Percentiles rank a stretch among this genome's conserved stretches.
phyloP scores from a whole-genome alignment of 2,797 vertebrate species.

The Alca torda region DNA sequence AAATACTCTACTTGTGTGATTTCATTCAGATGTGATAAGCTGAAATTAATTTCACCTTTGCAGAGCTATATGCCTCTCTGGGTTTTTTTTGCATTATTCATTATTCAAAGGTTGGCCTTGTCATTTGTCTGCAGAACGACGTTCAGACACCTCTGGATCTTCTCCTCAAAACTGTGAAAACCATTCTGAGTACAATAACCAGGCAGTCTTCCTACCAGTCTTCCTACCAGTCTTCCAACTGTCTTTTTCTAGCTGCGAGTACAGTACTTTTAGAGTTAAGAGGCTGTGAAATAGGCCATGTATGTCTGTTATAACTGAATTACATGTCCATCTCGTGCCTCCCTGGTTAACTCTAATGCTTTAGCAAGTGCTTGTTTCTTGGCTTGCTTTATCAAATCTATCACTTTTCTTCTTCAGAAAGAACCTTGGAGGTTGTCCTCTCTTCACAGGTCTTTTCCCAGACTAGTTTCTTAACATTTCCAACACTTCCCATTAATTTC shows the following conservation, averaged over 20 bases:
- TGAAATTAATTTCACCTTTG: background rate
- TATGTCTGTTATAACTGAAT: background rate
- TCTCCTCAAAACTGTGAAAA: background rate
- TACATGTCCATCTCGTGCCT: background rate
- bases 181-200: background rate
- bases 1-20: background rate
- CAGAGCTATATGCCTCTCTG: background rate
- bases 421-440: background rate
- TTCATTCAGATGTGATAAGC: background rate
- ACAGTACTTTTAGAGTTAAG: background rate
- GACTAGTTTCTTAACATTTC: background rate
- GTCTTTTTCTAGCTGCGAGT: background rate
- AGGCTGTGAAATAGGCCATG: background rate
- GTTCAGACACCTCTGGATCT: background rate
- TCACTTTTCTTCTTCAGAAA: background rate
- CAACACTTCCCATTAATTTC: background rate
- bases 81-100: background rate
- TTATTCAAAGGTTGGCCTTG: background rate
- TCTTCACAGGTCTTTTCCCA: background rate
- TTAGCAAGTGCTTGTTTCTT: background rate
- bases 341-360: background rate
- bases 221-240: background rate
- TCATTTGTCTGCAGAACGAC: background rate
- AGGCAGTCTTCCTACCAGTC: background rate
- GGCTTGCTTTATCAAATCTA: background rate